A percentile compares a stretch with the other conserved stretches of the same genome.
Conservation (phyloP, 2,797 vertebrate species). For the Darevskia mixta region DNA sequence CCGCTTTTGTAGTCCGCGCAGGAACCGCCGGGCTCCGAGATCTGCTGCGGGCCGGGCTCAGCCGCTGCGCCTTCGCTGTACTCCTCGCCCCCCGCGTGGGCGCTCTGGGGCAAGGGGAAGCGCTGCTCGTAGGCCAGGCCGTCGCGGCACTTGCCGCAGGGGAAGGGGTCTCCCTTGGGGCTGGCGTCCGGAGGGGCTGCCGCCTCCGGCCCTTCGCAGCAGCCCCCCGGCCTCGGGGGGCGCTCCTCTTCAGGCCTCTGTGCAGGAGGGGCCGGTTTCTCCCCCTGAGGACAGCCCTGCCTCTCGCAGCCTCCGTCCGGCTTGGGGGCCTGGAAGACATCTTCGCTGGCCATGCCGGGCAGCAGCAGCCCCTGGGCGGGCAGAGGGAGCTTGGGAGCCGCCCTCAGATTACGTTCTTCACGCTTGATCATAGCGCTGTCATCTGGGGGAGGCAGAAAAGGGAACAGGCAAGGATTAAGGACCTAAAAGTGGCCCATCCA, state of each 20-base stretch:
- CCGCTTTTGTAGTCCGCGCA: neutral
- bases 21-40: neutral
- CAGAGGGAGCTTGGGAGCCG: neutral
- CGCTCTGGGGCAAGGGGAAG: neutral
- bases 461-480: neutral
- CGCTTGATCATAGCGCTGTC: conserved; percentile 1
- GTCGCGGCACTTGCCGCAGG: neutral
- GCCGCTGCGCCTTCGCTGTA: neutral
- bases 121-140: neutral
- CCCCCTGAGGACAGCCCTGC: neutral
- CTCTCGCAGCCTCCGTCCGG: neutral
- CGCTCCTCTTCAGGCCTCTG: neutral
- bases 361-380: neutral
- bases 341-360: neutral
- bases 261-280: fast-evolving
- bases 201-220: fast-evolving
- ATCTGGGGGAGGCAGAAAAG: neutral
- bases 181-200: neutral
- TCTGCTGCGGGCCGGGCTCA: neutral
- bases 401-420: neutral
- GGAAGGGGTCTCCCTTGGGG: neutral
- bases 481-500: no score
- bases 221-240: neutral
- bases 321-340: neutral
- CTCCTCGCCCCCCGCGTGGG: neutral